Percentiles rank a stretch among this genome's conserved stretches.
Evolutionary conservation across 2,113 vertebrate species (phyloP).

Genomic region (Progne subis): DNA sequence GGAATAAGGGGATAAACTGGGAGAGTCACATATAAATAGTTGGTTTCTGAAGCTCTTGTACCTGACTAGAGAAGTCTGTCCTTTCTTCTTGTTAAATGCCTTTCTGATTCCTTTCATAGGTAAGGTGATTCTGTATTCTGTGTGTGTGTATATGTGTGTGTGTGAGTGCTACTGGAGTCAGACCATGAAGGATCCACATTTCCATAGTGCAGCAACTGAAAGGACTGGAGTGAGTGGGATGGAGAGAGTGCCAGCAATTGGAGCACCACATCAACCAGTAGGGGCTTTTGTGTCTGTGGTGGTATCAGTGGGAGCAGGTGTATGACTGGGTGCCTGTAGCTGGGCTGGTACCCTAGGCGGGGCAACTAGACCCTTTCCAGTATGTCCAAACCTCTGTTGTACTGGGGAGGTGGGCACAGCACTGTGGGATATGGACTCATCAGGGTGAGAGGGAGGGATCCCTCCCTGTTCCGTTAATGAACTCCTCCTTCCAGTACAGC

Average conservation of each 20-base stretch:
- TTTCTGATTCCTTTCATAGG: background rate
- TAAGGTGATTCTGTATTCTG: background rate
- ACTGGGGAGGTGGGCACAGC: background rate
- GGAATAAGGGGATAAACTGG: background rate
- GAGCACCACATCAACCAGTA: background rate
- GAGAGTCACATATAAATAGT: background rate
- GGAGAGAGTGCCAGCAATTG: background rate
- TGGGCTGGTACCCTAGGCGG: background rate
- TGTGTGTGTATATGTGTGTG: too few species aligned
- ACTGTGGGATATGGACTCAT: background rate
- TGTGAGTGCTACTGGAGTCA: background rate
- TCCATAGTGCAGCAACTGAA: background rate
- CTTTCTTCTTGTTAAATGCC: background rate
- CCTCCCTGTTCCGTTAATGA: background rate
- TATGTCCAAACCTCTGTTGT: background rate
- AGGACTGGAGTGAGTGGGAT: background rate
- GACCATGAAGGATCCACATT: rapidly evolving
- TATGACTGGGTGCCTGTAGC: background rate
- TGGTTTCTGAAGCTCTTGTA: background rate
- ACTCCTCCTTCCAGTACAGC: background rate
- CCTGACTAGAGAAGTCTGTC: background rate
- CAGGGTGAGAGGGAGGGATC: background rate
- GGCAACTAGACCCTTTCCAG: background rate
- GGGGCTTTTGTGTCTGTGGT: too few species aligned
- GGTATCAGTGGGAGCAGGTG: too few species aligned